Evolutionary conservation across 2,113 vertebrate species (phyloP).

Genomic region (Egretta garzetta): DNA sequence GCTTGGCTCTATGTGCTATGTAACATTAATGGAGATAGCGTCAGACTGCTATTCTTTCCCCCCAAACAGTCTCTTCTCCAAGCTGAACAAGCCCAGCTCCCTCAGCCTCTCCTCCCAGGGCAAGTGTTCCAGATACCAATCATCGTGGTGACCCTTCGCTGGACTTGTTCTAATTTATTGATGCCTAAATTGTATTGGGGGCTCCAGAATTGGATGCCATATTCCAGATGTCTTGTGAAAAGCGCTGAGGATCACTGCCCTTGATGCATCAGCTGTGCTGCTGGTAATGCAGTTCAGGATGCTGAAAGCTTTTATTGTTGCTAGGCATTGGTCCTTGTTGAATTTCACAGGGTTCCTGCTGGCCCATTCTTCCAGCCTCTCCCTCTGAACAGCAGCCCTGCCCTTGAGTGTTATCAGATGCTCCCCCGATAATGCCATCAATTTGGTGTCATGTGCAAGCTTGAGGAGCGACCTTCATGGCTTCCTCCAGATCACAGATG

Average conservation of each 20-base stretch:
- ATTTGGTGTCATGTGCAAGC: accelerated
- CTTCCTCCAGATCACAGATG: neutral
- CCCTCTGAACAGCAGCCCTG: neutral
- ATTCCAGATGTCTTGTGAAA: neutral
- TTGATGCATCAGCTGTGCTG: neutral
- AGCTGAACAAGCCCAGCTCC: neutral
- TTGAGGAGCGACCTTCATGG: neutral
- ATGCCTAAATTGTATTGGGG: neutral
- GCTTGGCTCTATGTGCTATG: neutral
- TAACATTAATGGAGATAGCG: too few relatives aligned
- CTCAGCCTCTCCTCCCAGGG: neutral
- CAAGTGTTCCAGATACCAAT: neutral
- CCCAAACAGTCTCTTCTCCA: neutral
- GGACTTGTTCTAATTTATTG: neutral
- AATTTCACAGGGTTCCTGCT: neutral
- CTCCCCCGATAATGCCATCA: neutral
- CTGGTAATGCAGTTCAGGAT: neutral
- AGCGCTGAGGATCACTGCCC: neutral
- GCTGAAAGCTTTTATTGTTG: neutral
- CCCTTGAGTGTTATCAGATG: neutral
- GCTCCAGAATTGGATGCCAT: neutral
- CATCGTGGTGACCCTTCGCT: accelerated
- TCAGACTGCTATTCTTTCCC: neutral
- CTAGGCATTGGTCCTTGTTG: neutral
- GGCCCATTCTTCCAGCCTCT: neutral